phyloP scores from a whole-genome alignment of 2,888 invertebrate species.

The Idaea dimidiata region DNA sequence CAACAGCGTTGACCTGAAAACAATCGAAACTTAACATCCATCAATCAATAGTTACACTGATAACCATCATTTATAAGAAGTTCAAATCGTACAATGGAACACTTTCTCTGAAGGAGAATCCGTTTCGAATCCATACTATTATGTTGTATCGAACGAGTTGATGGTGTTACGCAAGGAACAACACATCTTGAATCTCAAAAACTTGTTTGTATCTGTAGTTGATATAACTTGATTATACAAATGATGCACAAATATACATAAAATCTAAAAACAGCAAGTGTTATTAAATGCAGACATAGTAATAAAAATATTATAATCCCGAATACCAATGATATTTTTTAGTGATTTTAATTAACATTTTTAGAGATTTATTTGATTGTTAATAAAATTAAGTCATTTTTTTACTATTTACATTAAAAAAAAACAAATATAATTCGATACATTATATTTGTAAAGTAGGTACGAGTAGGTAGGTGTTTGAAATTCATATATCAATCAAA shows the following conservation, averaged over 20 bases:
- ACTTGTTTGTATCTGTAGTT: not conserved
- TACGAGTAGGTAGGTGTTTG: no score
- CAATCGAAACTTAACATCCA: not conserved
- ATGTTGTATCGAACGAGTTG: not conserved
- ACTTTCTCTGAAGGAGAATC: constrained; percentile 1
- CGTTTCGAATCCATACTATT: not conserved
- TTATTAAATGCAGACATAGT: not conserved
- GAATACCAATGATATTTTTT: not conserved
- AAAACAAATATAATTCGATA: not conserved
- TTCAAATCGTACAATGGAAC: not conserved
- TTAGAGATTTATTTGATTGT: not conserved
- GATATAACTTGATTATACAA: not conserved
- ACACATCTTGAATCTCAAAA: not conserved
- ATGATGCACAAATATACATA: not conserved
- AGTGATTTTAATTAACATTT: not conserved
- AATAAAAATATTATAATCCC: not conserved
- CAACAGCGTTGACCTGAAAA: not conserved
- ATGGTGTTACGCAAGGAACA: not conserved
- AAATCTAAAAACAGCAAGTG: not conserved
- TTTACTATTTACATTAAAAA: not conserved
- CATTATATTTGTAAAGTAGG: no score
- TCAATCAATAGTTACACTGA: not conserved
- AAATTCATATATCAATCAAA: not conserved
- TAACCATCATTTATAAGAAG: not conserved
- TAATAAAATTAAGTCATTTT: not conserved